These are phyloP conservation scores for Garra rufa DNA, from an alignment of 2,113 vertebrate species.

Conservation along the genomic window DNA sequence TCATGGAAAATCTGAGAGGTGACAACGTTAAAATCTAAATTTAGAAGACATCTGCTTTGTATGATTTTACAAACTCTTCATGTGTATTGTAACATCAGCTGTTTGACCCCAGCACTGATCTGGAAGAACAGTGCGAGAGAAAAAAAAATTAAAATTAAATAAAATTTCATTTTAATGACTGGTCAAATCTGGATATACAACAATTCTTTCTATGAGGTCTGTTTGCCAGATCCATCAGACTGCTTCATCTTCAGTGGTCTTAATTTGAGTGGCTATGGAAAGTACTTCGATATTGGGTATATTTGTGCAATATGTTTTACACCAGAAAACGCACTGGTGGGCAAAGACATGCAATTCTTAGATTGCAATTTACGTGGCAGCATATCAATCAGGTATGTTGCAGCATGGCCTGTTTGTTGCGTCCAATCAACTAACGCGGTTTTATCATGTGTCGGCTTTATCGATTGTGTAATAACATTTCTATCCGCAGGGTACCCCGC, in stretches of 20 bases:
- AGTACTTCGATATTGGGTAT: not conserved
- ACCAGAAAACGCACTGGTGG: not conserved
- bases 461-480: slow-evolving; percentile 78
- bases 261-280: not conserved
- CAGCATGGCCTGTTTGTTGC: slow-evolving; percentile 46
- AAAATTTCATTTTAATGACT: no score
- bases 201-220: no score
- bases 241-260: not conserved
- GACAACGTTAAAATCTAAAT: not conserved
- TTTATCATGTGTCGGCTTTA: slow-evolving; percentile 74
- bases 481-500: slow-evolving; percentile 79
- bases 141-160: no score
- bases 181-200: no score
- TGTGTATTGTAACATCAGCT: not conserved
- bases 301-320: not conserved
- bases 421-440: slow-evolving; percentile 65
- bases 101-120: not conserved
- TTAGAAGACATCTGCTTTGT: slow-evolving; percentile 2
- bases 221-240: no score
- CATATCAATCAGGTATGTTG: not conserved
- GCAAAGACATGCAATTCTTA: not conserved
- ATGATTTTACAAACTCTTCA: slow-evolving; percentile 2
- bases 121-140: not conserved
- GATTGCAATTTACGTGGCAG: not conserved
- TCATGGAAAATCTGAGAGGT: not conserved